These are phyloP conservation scores for Drosophila bocqueti DNA, from an alignment of 1,140 invertebrate species.

Conservation along the genomic window DNA sequence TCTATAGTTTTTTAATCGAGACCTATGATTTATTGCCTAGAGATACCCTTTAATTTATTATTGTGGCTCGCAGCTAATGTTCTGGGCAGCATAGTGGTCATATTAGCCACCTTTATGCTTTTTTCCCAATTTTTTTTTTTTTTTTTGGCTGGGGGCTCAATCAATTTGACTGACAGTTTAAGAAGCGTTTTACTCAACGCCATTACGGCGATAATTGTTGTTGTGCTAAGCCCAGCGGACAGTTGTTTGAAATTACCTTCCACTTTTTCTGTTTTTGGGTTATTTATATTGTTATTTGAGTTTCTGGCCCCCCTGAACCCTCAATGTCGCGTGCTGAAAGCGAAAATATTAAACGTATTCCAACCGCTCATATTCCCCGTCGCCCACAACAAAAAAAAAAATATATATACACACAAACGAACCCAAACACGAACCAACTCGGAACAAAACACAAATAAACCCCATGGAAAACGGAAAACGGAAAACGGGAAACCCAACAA, in stretches of 20 bases:
- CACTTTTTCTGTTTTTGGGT: slow-evolving; percentile 20
- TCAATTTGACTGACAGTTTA: slow-evolving; percentile 72
- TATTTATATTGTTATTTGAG: slow-evolving; percentile 66
- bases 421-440: slow-evolving; percentile 37
- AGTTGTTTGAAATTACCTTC: slow-evolving; percentile 68
- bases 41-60: neutral
- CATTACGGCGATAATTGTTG: slow-evolving; percentile 51
- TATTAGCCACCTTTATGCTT: slow-evolving; percentile 15
- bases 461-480: slow-evolving; percentile 31
- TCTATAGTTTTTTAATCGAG: too few species aligned
- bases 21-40: neutral
- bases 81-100: slow-evolving; percentile 28
- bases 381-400: slow-evolving; percentile 16
- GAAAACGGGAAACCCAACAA: slow-evolving; percentile 12
- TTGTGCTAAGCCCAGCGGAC: slow-evolving; percentile 58
- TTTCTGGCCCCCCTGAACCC: slow-evolving; percentile 43
- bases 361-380: slow-evolving; percentile 44
- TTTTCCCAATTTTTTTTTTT: slow-evolving; percentile 6
- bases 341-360: slow-evolving; percentile 56
- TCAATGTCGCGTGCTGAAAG: slow-evolving; percentile 47
- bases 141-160: slow-evolving; percentile 55
- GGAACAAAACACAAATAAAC: slow-evolving; percentile 32
- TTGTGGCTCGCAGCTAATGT: slow-evolving; percentile 7
- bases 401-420: slow-evolving; percentile 19
- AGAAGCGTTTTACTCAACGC: slow-evolving; percentile 60